Evolutionary conservation across 2,888 invertebrate genomes (phyloP), one percentile per base, ranked within the genome.

Genomic region (Teleogryllus oceanicus): DNA sequence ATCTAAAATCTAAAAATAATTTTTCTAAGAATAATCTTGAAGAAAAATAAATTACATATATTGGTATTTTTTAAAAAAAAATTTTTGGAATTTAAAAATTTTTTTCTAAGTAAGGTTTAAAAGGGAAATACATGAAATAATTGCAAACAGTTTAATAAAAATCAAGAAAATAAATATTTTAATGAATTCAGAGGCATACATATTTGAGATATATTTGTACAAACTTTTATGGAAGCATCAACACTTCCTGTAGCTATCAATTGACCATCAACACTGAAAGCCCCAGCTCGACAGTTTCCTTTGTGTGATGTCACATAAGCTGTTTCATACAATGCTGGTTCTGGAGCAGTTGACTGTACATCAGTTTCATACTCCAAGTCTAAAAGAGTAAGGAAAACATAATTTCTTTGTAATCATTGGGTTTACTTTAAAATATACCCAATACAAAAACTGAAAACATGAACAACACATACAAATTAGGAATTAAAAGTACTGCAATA

Each of bases 241-340:
- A 96, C 97, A 83, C 98, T 98, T 18, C 99, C 99, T 0, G 99
- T 99, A 0, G 99, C 99, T 16, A 99, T 96, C 0, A 99, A 88
- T 83, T 97, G 96, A 0, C 99, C 99, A 88, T 98, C 98, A 12
- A 92, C 90, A 82, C 97, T 98, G 87, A 99, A 99, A 4, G 97
- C 97, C 11, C 98, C 99, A 0, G 98, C 95, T 79, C 99, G 90
- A 83, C 99, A 99, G 80, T 96, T 94, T 84, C 96, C 97, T 88
- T 99, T 99, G 88, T 99, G 99, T 5, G 98, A 96, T 3, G 99
- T 99, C 62, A 99, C 97, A 86, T 99, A 99, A 0, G 98, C 98
- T 0, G 99, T 99, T 88, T 99, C 99, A 86, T 99, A 99, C 13
- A 96, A 92, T 0, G 97, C 96, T 1, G 98, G 98, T 86, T 99